These are phyloP conservation scores for Caranx melampygus DNA, from an alignment of 2,113 vertebrate genomes.

Conservation along the genomic window DNA sequence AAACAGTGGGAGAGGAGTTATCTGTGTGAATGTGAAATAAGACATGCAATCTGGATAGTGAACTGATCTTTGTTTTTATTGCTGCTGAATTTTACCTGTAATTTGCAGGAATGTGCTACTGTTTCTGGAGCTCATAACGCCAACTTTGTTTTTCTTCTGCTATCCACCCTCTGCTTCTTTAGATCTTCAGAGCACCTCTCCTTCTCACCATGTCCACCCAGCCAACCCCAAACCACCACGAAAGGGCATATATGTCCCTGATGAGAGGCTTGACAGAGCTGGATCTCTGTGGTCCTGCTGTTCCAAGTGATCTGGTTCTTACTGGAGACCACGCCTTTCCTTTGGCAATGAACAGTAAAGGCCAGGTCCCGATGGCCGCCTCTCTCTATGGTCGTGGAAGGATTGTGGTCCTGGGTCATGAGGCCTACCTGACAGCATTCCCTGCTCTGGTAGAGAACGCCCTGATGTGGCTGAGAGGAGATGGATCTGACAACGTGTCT, in stretches of 20 bases:
- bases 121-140: too few relatives aligned
- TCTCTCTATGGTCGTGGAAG: slow-evolving; percentile 85
- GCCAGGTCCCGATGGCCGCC: slow-evolving; percentile 83
- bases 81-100: too few relatives aligned
- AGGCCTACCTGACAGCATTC: slow-evolving; percentile 83
- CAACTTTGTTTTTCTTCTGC: background rate
- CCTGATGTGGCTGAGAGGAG: slow-evolving; percentile 87
- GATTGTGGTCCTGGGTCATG: slow-evolving; percentile 88
- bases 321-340: slow-evolving; percentile 82
- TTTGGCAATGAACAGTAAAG: slow-evolving; percentile 79
- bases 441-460: slow-evolving; percentile 86
- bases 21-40: too few relatives aligned
- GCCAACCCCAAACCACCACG: background rate
- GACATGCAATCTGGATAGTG: too few relatives aligned
- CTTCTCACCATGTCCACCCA: slow-evolving; percentile 47
- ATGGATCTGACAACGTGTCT: slow-evolving; percentile 49
- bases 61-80: too few relatives aligned
- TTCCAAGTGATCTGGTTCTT: slow-evolving; percentile 78
- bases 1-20: too few relatives aligned
- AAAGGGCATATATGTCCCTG: slow-evolving; percentile 71
- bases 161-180: background rate
- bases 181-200: background rate
- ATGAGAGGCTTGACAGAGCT: slow-evolving; percentile 75
- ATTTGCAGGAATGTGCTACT: too few relatives aligned
- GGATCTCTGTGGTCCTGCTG: slow-evolving; percentile 57